Evolutionary conservation across 2,113 vertebrate genomes (phyloP), one percentile per base, ranked within the genome.

Genomic region (Haemorhous mexicanus): DNA sequence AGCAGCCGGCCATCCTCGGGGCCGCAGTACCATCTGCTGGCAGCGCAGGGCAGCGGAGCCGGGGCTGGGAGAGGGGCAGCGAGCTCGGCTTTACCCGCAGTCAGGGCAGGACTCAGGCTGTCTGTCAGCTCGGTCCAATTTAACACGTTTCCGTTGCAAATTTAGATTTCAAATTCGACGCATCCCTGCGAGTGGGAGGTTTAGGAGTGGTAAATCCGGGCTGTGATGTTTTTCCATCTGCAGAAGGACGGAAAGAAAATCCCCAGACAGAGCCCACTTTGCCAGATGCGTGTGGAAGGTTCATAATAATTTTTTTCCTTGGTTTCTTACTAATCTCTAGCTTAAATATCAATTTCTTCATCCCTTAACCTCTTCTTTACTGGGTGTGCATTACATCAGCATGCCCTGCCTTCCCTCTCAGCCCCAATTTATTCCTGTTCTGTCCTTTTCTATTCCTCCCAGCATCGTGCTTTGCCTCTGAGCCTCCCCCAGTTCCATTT

Each of bases 1-100:
- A 41, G 24, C 6, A 70, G 26, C 3, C 0, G 12, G 28, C 2
- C 23, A 89, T 93, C 13, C 89, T 22, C n/a, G 87, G 91, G 73
- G 86, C 9, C 94, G 70, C 91, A 96, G 89, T 94, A 79, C 95
- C 96, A 94, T 94, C 96, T 96, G 94, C 89, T 66, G 96, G 96
- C 91, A 47, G 1, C 0, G 35, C 2, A 17, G 13, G 66, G 55
- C 24, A 73, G 83, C 77, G 43, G 8, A 23, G 87, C 14, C 5
- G 61, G 28, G 22, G n/a, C 6, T 8, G 69, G 47, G 7, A 10
- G 1, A 11, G 0, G 23, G 35, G 33, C 24, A 16, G 53, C 5
- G 0, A 14, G 47, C 59, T n/a, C 5, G 62, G 22, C 12, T 24
- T 7, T 3, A 1, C 8, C 49, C 68, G 1, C 3, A 3, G 2